Base-by-base conservation (phyloP, 1,140 invertebrate species). In the Trichomalopsis sarcophagae region DNA sequence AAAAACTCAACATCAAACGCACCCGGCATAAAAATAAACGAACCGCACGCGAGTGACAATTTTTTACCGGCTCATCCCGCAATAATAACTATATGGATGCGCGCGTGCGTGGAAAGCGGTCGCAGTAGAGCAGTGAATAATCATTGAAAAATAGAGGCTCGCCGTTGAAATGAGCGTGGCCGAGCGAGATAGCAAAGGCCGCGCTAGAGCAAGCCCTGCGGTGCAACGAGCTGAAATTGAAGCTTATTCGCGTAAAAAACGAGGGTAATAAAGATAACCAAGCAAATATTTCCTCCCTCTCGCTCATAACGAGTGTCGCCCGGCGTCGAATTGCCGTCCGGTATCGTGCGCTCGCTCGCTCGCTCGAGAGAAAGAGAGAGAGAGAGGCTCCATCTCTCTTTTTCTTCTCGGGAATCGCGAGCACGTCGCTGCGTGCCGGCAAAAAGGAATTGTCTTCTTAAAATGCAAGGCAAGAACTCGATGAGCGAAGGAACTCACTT, bases 391-490 rank as follows among this genome's bases (percentile, higher is more conserved):
- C n/a, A 9, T 73, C 74, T 44, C 27, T 40, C 36, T n/a, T 44
- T 69, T 40, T 80, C 66, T 69, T 11, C 36, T 71, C 69, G 17
- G 11, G 69, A 62, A 23, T 69, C 77, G 55, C 55, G 14, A 79
- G 77, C 77, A 79, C 77, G 77, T 79, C 55, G 11, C 77, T n/a
- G 69, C 27, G 11, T 69, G 9, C 68, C 23, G 27, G 11, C 69
- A 33, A 81, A n/a, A 81, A 71, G 33, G 21, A 81, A 81, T 81
- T 71, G 79, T 81, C 79, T 81, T 81, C 69, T 81, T 81, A 81
- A 81, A 81, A 81, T 81, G 79, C 79, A 81, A 81, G 33, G 21
- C 79, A 40, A 81, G 79, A 81, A 44, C 79, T 71, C 62, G 66
- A 81, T 71, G 79, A 81, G 79, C 36, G 79, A 79, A 33, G 50